Percentiles rank a stretch among this genome's conserved stretches.
Evolutionary conservation across 2,797 vertebrate genomes (phyloP).

Genomic region (Leptoclinus maculatus): DNA sequence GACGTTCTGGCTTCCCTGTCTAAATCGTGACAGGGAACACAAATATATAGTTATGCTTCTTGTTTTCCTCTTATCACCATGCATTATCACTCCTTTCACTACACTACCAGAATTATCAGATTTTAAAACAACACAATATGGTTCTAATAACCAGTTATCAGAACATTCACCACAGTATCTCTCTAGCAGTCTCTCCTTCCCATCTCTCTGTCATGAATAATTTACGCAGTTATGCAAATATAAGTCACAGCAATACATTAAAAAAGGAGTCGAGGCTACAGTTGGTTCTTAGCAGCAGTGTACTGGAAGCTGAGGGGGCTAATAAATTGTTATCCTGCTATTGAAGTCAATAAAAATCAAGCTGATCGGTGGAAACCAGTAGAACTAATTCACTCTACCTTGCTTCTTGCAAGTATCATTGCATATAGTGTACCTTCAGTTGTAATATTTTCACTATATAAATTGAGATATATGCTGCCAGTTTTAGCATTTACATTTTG

Average conservation of each 20-base stretch:
- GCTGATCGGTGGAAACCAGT: not conserved
- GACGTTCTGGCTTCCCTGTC: not conserved
- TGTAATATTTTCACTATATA: not conserved
- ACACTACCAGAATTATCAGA: not conserved
- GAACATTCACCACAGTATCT: not conserved
- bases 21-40: not conserved
- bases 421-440: too few species aligned
- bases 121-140: not conserved
- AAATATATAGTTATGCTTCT: not conserved
- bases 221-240: slow-evolving; percentile 13
- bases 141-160: not conserved
- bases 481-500: not conserved
- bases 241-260: slow-evolving; percentile 12
- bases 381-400: slow-evolving; percentile 1
- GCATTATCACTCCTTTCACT: too few species aligned
- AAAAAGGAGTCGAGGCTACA: not conserved
- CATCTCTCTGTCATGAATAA: slow-evolving; percentile 30
- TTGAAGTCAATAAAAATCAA: not conserved
- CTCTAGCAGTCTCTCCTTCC: not conserved
- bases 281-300: not conserved
- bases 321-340: not conserved
- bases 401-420: not conserved
- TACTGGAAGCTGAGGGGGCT: not conserved
- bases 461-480: not conserved
- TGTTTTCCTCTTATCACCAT: not conserved